phyloP scores from a whole-genome alignment of 2,113 vertebrate species.

The Gymnorhina tibicen region DNA sequence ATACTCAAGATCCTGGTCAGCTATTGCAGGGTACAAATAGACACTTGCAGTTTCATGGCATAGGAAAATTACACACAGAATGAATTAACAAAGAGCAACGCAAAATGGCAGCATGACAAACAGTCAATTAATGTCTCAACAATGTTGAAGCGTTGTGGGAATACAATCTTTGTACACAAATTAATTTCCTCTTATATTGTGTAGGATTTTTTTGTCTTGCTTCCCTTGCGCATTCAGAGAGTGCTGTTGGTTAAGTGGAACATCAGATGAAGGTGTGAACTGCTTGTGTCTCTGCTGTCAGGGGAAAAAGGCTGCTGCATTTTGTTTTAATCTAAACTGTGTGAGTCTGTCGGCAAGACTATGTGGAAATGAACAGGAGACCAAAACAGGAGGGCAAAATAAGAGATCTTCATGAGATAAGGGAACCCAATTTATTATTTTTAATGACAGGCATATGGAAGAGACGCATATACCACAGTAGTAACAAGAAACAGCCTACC shows the following conservation, averaged over 20 bases:
- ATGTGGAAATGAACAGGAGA: not conserved
- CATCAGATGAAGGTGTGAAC: slow-evolving; percentile 8
- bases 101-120: not conserved
- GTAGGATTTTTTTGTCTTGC: not conserved
- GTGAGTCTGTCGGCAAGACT: slow-evolving; percentile 6
- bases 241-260: not conserved
- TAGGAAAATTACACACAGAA: not conserved
- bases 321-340: slow-evolving; percentile 54
- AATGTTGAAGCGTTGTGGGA: not conserved
- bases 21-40: not conserved
- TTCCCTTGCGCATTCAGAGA: not conserved
- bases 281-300: not conserved
- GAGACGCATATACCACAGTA: not conserved
- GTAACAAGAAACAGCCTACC: slow-evolving; percentile 47
- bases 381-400: not conserved
- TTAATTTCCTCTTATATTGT: not conserved
- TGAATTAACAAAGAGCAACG: not conserved
- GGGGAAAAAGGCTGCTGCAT: slow-evolving; percentile 25
- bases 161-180: not conserved
- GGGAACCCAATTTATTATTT: slow-evolving; percentile 36
- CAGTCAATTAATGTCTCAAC: not conserved
- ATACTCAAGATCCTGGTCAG: not conserved
- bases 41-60: not conserved
- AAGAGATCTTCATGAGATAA: slow-evolving; percentile 24
- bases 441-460: slow-evolving; percentile 46